Conservation (phyloP, 2,888 invertebrate species). For the Pyrgus malvae region DNA sequence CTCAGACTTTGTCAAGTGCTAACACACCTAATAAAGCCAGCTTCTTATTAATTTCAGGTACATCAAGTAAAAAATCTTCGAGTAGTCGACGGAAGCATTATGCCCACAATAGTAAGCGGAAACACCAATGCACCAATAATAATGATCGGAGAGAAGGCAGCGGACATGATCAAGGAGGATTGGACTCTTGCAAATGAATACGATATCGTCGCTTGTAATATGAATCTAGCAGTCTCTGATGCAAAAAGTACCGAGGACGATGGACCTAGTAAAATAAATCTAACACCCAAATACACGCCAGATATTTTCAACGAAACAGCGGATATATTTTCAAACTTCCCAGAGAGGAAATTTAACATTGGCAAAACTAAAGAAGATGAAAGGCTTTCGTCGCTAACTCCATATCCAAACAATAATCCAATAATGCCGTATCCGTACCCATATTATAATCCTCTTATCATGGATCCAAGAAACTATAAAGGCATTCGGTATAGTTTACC, state of each 20-base stretch:
- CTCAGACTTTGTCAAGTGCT: no score
- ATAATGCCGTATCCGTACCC: neutral
- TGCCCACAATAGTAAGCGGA: constrained; percentile 90
- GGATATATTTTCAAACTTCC: constrained; percentile 52
- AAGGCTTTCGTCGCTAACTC: neutral
- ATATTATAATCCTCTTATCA: neutral
- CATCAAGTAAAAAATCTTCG: constrained; percentile 86
- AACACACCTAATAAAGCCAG: no score
- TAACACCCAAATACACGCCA: constrained; percentile 29
- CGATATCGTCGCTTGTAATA: constrained; percentile 19
- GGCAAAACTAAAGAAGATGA: neutral
- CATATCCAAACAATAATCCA: neutral
- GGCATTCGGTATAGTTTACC: neutral
- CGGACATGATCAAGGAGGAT: constrained; percentile 91
- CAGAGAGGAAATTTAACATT: constrained; percentile 18
- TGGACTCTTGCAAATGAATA: constrained; percentile 67
- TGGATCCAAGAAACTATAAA: neutral
- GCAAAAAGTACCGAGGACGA: constrained; percentile 24
- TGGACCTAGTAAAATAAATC: constrained; percentile 35
- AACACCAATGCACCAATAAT: constrained; percentile 92
- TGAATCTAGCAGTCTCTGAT: neutral
- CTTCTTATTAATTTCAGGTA: constrained; percentile 65
- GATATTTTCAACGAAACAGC: constrained; percentile 61
- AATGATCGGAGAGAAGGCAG: constrained; percentile 92
- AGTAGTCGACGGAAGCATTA: constrained; percentile 91